Evolutionary conservation across 1,140 invertebrate genomes (phyloP), one percentile per base, ranked within the genome.

Genomic region (Bombyx mandarina): DNA sequence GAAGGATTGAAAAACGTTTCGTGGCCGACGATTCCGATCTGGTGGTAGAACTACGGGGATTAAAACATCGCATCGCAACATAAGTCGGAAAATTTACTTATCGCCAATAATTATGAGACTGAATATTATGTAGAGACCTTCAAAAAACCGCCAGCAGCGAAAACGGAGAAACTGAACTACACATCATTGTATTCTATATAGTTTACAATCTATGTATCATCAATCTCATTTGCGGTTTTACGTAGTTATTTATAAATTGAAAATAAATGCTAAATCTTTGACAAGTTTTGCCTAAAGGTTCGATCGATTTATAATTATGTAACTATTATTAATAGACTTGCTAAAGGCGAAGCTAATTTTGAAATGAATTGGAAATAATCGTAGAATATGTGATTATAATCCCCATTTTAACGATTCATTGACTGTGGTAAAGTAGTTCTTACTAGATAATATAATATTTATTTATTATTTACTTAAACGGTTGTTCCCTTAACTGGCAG

Each of bases 1-100:
- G 78, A 65, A 79, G 86, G 64, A 89, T 90, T 69, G 86, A 89
- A 61, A 91, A 91, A 67, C 81, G 90, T 43, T 91, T 90, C 70
- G 85, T 91, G 22, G 79, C 89, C 3, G 85, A 80, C 52, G 90
- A 91, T 58, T 88, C 89, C 43, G 90, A 89, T 64, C 78, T 91
- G 35, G 90, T 90, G 6, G 74, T 88, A 35, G 90, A 91, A 75
- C 82, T 91, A 48, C 84, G 88, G 63, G 89, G 90, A 51, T 74
- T 91, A 51, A 91, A 91, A 79, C 86, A 77, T 77, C 88, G 85
- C 79, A 90, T 89, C 58, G 67, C 76, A 49, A 86, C 82, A 60
- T 89, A 88, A 87, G 73, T 67, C 54, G 57, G 69, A 62, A 60
- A 62, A 64, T 61, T 67, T 60, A 72, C 71, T 63, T 67, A 77